Evolutionary conservation across 37 sponge, comb jelly and placozoan genomes (phyloP).

Genomic region (Diacarnus erythraeanus): DNA sequence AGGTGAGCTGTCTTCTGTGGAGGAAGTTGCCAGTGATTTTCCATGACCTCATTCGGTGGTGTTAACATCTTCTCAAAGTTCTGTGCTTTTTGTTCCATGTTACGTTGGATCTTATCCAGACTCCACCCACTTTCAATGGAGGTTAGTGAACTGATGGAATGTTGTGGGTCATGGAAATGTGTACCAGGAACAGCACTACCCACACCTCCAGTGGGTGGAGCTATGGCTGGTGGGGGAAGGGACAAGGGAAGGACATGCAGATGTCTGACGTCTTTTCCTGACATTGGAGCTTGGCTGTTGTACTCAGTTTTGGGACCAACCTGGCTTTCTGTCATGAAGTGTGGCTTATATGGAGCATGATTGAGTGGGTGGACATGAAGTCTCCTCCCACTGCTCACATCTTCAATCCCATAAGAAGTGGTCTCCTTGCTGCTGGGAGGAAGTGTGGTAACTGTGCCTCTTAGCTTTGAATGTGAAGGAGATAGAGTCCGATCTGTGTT

Average conservation of each 20-base stretch:
- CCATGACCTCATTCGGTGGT: background rate
- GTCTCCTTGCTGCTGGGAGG: background rate
- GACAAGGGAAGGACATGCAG: background rate
- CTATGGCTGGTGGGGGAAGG: background rate
- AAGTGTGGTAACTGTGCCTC: background rate
- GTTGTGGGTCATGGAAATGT: background rate
- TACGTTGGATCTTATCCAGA: constrained; percentile 1
- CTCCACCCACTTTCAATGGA: constrained; percentile 2
- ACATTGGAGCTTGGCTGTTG: too few relatives aligned
- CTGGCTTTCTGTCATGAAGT: background rate
- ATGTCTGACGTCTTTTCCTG: background rate
- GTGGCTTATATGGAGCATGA: background rate
- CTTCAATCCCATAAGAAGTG: too few relatives aligned
- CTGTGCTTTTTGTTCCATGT: background rate
- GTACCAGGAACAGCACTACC: too few relatives aligned
- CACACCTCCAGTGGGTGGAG: background rate
- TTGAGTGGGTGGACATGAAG: background rate
- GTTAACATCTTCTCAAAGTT: background rate
- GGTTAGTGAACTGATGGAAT: background rate
- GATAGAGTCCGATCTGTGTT: background rate
- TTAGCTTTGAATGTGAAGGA: too few relatives aligned
- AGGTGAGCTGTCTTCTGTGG: background rate
- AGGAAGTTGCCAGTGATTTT: background rate
- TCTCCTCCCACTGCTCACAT: background rate
- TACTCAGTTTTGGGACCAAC: background rate